Evolutionary conservation across 2,797 vertebrate species (phyloP).

Genomic region (Paguma larvata): DNA sequence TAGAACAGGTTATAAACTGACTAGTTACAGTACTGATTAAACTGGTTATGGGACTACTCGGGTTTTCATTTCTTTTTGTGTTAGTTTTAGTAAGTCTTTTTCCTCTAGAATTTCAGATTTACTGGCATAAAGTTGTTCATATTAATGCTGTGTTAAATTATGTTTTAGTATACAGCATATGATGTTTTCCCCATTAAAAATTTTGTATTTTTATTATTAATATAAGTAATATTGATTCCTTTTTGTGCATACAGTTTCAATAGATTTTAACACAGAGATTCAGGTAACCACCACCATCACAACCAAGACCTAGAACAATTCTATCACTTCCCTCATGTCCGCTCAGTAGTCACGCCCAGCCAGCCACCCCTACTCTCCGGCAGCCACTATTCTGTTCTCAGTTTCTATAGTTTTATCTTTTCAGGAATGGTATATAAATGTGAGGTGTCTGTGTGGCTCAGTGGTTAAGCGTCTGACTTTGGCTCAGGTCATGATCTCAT

Average conservation of each 20-base stretch:
- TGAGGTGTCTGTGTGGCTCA: too few relatives aligned
- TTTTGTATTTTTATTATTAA: neutral
- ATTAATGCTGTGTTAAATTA: neutral
- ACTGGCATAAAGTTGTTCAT: neutral
- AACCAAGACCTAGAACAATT: neutral
- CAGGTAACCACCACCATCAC: neutral
- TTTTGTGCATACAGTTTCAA: neutral
- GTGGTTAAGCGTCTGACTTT: too few relatives aligned
- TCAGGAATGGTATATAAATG: neutral
- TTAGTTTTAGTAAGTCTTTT: slow-evolving; percentile 42
- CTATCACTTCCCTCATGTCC: neutral
- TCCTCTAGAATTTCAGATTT: neutral
- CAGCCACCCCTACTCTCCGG: neutral
- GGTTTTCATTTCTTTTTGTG: slow-evolving; percentile 25
- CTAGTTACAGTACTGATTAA: neutral
- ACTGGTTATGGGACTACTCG: neutral
- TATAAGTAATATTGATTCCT: neutral
- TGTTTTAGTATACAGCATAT: neutral
- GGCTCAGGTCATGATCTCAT: too few relatives aligned
- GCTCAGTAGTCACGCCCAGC: neutral
- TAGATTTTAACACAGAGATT: neutral
- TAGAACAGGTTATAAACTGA: neutral
- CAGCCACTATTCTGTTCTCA: neutral
- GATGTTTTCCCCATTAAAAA: neutral
- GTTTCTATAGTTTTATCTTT: slow-evolving; percentile 49